Evolutionary conservation across 2,113 vertebrate species (phyloP), one percentile per base, ranked within the genome.

Genomic region (Lycaon pictus): DNA sequence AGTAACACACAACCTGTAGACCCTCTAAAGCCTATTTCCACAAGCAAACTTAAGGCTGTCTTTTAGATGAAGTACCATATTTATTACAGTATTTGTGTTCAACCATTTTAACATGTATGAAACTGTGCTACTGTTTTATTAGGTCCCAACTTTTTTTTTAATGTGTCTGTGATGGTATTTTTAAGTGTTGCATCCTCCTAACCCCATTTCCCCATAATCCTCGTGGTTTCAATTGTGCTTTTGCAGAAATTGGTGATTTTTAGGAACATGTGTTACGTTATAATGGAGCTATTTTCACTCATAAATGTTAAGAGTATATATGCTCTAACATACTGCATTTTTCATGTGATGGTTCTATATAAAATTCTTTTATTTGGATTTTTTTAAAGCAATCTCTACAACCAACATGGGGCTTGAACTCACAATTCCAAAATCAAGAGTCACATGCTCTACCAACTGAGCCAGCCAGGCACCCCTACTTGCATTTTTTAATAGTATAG

Each of bases 41-140:
- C 19, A 76, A 84, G 74, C 25, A 81, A 91, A 67, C 19, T 74
- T 65, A 5, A 89, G 11, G 51, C 53, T 87, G 69, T 77, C 17
- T 84, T 89, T 35, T 87, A 51, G 32, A 5, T 56, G 20, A 76
- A 83, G 29, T 53, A 32, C 62, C 37, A 12, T 60, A 19, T 81
- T 72, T 88, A 63, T 83, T 63, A 9, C 1, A 85, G 32, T 88
- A 63, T 56, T 74, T 93, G 29, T 82, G 37, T 67, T 84, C 56
- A 96, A 90, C 20, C 63, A 85, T 85, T 96, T 96, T 56, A 80
- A 79, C 19, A 71, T 72, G 19, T 43, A 62, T 80, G 79, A 96
- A 96, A 79, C 71, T 72, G 10, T 63, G 67, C 12, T 35, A 56
- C 19, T 58, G 1, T 51, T 94, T 74, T 51, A 51, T 65, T 90